These are phyloP conservation scores for Peromyscus californicus DNA, from an alignment of 2,113 vertebrate genomes.

Conservation along the genomic window DNA sequence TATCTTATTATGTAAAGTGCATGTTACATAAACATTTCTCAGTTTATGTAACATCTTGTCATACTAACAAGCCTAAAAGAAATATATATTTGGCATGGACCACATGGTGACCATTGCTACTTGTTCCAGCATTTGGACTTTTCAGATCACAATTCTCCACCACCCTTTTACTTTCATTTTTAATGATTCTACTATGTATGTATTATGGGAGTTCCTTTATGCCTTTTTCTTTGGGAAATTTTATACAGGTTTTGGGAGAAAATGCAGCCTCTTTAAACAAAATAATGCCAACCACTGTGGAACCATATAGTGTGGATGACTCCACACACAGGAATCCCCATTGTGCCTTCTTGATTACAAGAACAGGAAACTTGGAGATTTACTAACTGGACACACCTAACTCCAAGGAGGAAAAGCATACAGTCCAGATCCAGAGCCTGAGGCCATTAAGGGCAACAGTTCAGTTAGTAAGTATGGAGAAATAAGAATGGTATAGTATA, in stretches of 20 bases:
- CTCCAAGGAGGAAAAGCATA: background rate
- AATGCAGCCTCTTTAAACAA: background rate
- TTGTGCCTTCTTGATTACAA: background rate
- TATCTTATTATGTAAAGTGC: background rate
- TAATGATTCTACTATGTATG: background rate
- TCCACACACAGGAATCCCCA: background rate
- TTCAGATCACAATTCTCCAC: background rate
- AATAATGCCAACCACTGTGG: background rate
- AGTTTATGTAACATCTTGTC: too few species aligned
- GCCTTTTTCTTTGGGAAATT: background rate
- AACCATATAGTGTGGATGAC: background rate
- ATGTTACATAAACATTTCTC: background rate
- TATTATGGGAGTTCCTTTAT: too few species aligned
- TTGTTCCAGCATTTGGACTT: background rate
- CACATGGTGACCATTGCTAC: background rate
- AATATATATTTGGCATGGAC: background rate
- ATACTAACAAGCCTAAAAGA: background rate
- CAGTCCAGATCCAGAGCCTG: background rate
- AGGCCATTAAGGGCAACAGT: background rate
- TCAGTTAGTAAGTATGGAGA: background rate
- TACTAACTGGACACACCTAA: background rate
- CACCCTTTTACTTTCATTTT: background rate
- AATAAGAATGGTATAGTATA: background rate
- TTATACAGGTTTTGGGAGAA: background rate
- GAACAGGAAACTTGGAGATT: background rate